Evolutionary conservation across 2,888 invertebrate species (phyloP).

Genomic region (Sminthurinus aureus): DNA sequence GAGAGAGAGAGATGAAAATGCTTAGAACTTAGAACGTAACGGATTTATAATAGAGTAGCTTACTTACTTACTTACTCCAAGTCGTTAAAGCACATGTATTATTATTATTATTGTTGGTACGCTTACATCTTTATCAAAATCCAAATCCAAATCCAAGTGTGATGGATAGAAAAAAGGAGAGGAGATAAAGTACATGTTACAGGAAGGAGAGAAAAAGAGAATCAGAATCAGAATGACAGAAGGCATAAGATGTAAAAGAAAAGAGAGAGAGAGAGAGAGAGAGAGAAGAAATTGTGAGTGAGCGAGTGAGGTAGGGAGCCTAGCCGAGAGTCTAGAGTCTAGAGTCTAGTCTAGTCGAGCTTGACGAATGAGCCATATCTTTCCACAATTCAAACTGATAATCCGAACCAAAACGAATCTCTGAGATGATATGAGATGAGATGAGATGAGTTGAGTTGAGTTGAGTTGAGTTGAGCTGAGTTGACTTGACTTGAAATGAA

Average conservation of each 20-base stretch:
- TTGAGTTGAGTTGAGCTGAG: too few relatives aligned
- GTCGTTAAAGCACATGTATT: too few relatives aligned
- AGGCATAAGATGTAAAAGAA: too few relatives aligned
- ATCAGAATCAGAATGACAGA: too few relatives aligned
- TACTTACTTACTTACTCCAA: too few relatives aligned
- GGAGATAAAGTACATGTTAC: background rate
- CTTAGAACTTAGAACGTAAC: too few relatives aligned
- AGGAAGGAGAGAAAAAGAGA: too few relatives aligned
- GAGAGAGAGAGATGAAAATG: too few relatives aligned
- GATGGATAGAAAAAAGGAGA: background rate
- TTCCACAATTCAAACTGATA: background rate
- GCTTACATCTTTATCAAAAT: background rate
- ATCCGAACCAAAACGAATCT: conserved; percentile 10
- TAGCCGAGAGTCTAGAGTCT: background rate
- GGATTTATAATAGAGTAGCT: too few relatives aligned
- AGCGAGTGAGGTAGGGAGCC: background rate
- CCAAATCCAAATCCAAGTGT: background rate
- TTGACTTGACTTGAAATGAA: too few relatives aligned
- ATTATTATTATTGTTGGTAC: background rate
- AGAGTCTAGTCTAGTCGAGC: background rate
- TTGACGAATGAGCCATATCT: background rate
- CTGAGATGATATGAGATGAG: conserved; percentile 1
- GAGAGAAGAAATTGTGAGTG: background rate
- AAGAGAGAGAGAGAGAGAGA: too few relatives aligned
- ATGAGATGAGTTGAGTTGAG: too few relatives aligned